Evolutionary conservation across 2,888 invertebrate species (phyloP).

Genomic region (Drosophila peninsularis): DNA sequence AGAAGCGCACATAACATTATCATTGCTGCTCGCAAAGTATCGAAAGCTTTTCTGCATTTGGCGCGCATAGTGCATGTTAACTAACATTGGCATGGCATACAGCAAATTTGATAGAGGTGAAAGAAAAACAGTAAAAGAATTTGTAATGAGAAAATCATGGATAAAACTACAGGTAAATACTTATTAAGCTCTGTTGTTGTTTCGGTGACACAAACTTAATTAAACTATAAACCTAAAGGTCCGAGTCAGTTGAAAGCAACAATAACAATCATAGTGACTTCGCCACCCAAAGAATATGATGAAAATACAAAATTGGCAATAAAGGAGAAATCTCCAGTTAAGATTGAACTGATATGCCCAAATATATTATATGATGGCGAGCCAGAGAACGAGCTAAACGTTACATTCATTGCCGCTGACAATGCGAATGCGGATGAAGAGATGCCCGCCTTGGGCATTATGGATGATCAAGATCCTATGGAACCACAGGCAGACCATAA

Average conservation of each 20-base stretch:
- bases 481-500: neutral
- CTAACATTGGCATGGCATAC: constrained; percentile 27
- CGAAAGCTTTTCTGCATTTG: constrained; percentile 13
- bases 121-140: constrained; percentile 4
- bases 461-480: neutral
- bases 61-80: constrained; percentile 36
- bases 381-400: constrained; percentile 27
- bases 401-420: too few relatives aligned
- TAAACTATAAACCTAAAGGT: neutral
- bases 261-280: neutral
- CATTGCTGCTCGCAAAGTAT: constrained; percentile 7
- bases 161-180: constrained; percentile 23
- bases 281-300: neutral
- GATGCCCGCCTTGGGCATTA: constrained; percentile 8
- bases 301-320: neutral
- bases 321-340: neutral
- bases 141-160: constrained; percentile 13
- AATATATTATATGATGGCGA: constrained; percentile 41
- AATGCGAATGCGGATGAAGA: constrained; percentile 14
- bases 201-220: neutral
- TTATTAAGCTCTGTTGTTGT: neutral
- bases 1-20: neutral
- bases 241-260: neutral
- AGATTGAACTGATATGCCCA: neutral
- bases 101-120: constrained; percentile 43